Conservation (phyloP, 2,113 vertebrate species). For the Oreochromis niloticus region DNA sequence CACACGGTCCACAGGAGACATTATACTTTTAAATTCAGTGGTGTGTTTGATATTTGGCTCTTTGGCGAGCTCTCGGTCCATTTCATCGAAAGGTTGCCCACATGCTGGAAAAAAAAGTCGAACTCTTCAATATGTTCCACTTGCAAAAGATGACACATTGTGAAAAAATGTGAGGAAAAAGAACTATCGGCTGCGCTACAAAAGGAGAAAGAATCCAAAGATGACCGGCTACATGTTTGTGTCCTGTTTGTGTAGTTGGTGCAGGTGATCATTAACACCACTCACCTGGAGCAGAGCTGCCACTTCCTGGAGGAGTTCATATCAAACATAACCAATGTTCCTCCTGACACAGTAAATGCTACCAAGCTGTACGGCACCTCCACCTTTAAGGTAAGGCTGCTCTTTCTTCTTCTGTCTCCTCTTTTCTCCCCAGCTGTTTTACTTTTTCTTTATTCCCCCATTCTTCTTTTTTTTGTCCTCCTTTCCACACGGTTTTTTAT, state of each 20-base stretch:
- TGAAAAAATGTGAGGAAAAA: background rate
- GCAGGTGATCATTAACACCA: conserved; percentile 97
- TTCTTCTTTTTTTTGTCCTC: background rate
- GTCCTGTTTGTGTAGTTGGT: conserved; percentile 76
- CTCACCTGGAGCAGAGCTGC: conserved; percentile 94
- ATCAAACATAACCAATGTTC: conserved; percentile 95
- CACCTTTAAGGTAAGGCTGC: conserved; percentile 86
- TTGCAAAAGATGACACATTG: background rate
- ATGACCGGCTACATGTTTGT: background rate
- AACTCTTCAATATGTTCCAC: background rate
- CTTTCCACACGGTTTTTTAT: background rate
- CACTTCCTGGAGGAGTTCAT: conserved; percentile 96
- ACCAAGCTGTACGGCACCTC: conserved; percentile 94
- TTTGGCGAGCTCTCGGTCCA: background rate
- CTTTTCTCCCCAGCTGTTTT: background rate
- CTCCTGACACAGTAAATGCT: conserved; percentile 86
- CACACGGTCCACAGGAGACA: background rate
- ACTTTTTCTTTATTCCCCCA: background rate
- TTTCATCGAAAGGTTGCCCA: background rate
- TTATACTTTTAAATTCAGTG: background rate
- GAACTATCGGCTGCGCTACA: background rate
- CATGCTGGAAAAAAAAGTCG: background rate
- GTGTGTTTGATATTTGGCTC: background rate
- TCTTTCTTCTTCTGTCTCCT: background rate
- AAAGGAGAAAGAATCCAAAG: background rate